A percentile compares a stretch with the other conserved stretches of the same genome.
Conservation (phyloP, 2,888 invertebrate genomes). For the Copidosoma aretas region DNA sequence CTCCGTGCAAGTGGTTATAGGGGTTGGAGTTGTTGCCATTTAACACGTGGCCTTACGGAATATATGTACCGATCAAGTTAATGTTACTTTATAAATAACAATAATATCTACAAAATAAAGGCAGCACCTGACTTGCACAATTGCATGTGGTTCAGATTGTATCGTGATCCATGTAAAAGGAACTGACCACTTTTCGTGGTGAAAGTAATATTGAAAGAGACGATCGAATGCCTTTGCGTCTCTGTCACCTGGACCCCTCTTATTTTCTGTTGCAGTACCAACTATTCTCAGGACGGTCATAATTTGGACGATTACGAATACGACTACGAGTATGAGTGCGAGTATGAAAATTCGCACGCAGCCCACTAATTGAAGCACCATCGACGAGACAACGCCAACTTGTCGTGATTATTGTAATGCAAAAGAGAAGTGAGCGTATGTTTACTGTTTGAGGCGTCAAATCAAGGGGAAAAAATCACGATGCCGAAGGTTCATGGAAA, state of each 20-base stretch:
- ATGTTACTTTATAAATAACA: too few species aligned
- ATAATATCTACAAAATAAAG: too few species aligned
- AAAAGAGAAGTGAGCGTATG: background rate
- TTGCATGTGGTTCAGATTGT: too few species aligned
- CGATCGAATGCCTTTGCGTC: background rate
- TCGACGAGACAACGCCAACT: background rate
- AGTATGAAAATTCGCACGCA: slow-evolving; percentile 39
- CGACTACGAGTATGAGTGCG: slow-evolving; percentile 8
- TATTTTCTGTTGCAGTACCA: slow-evolving; percentile 61
- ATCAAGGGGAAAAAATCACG: background rate
- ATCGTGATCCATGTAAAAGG: too few species aligned
- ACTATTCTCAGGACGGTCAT: slow-evolving; percentile 62
- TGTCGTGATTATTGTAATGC: background rate
- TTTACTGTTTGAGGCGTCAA: background rate
- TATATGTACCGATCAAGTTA: too few species aligned
- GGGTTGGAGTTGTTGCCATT: too few species aligned
- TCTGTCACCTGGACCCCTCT: slow-evolving; percentile 27
- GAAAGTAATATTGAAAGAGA: background rate
- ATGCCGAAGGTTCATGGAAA: background rate
- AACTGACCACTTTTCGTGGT: background rate
- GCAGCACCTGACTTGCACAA: too few species aligned
- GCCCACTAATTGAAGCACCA: slow-evolving; percentile 24
- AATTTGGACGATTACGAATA: slow-evolving; percentile 35
- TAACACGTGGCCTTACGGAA: too few species aligned
- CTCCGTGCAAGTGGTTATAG: too few species aligned